phyloP scores from a whole-genome alignment of 2,113 vertebrate genomes.

The Protobothrops flavoviridis region DNA sequence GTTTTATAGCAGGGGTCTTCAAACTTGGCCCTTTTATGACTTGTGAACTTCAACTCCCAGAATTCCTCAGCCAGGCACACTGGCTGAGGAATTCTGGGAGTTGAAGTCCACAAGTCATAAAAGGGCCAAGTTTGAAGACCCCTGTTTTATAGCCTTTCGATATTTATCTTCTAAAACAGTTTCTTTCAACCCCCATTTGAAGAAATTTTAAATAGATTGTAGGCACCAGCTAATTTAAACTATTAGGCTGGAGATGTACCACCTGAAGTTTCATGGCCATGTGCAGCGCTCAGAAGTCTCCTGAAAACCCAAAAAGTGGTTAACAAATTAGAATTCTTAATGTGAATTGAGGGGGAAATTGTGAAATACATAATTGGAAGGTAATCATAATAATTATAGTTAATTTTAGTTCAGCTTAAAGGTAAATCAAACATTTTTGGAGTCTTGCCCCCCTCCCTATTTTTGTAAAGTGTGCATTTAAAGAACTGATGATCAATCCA shows the following conservation, averaged over 20 bases:
- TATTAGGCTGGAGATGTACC: background rate
- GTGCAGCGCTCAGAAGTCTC: background rate
- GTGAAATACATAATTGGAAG: background rate
- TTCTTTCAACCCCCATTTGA: background rate
- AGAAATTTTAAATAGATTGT: background rate
- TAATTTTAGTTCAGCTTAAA: background rate
- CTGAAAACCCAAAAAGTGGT: background rate
- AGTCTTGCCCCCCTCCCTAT: background rate
- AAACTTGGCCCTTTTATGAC: no score
- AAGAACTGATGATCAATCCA: background rate
- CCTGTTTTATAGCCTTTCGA: background rate
- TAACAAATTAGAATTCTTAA: background rate
- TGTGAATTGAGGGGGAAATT: background rate
- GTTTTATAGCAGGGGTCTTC: background rate
- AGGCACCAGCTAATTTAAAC: background rate
- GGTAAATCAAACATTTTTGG: background rate
- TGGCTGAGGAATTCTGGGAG: no score
- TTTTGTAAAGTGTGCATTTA: background rate
- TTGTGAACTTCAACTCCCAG: no score
- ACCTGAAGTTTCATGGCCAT: background rate
- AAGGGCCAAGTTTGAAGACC: no score
- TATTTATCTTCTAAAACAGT: background rate
- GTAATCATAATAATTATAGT: background rate
- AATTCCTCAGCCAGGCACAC: no score
- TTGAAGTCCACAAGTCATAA: no score